Evolutionary conservation across 2,113 vertebrate species (phyloP).

Genomic region (Dasyurus viverrinus): DNA sequence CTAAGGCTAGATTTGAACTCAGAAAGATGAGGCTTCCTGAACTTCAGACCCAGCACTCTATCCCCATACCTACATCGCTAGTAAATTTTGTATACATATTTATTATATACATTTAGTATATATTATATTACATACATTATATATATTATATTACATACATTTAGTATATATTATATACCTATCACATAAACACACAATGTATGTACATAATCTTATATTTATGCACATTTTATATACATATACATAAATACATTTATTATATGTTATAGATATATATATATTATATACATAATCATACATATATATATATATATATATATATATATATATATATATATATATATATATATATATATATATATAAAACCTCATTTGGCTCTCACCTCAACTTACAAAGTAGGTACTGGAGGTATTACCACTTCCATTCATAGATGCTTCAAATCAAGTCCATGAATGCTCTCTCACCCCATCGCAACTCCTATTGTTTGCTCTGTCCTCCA

Average conservation of each 20-base stretch:
- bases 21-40: background rate
- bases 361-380: background rate
- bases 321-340: no score
- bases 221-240: no score
- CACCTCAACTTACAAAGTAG: background rate
- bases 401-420: background rate
- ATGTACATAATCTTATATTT: no score
- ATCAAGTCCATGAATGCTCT: background rate
- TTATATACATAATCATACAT: no score
- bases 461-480: background rate
- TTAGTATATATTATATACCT: no score
- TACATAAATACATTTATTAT: no score
- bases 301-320: background rate
- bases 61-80: background rate
- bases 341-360: background rate
- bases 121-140: no score
- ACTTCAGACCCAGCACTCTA: background rate
- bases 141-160: no score
- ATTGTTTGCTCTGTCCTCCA: background rate
- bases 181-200: no score
- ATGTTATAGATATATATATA: no score
- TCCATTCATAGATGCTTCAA: background rate
- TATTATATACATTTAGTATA: background rate
- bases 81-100: background rate
- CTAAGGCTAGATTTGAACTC: background rate